Evolutionary conservation across 2,888 invertebrate species (phyloP).

Genomic region (Eupeodes luniger): DNA sequence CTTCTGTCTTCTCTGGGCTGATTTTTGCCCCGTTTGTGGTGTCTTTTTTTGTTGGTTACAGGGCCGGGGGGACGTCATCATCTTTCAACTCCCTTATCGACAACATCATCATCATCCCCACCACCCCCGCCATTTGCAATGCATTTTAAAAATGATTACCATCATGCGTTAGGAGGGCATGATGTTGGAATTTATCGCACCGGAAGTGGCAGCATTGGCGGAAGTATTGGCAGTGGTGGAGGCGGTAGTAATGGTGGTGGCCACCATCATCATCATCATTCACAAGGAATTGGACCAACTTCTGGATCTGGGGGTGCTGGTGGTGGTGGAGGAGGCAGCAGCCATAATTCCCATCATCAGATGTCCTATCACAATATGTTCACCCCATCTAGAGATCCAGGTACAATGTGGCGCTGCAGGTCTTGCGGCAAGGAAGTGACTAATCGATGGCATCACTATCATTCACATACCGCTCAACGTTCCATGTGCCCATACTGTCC

Average conservation of each 20-base stretch:
- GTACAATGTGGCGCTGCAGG: conserved; percentile 92
- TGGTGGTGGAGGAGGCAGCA: conserved; percentile 41
- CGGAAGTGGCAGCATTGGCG: conserved; percentile 73
- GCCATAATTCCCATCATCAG: conserved; percentile 84
- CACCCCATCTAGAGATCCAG: conserved; percentile 89
- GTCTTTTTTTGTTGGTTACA: conserved; percentile 84
- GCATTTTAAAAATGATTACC: conserved; percentile 83
- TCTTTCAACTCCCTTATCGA: conserved; percentile 82
- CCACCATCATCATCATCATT: conserved; percentile 77
- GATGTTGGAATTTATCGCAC: conserved; percentile 77
- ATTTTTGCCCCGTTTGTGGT: conserved; percentile 84
- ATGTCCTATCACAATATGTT: conserved; percentile 94
- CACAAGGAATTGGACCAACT: conserved; percentile 64
- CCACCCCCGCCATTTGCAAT: conserved; percentile 83
- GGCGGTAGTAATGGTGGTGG: conserved; percentile 70
- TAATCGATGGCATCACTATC: conserved; percentile 95
- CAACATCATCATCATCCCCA: conserved; percentile 82
- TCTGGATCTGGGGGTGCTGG: conserved; percentile 78
- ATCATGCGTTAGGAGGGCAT: conserved; percentile 79
- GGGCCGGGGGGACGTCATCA: conserved; percentile 83
- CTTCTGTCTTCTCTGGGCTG: conserved; percentile 82
- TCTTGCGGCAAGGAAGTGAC: conserved; percentile 94
- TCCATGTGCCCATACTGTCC: conserved; percentile 93
- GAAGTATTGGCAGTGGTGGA: conserved; percentile 77
- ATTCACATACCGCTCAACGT: conserved; percentile 92